Evolutionary conservation across 2,888 invertebrate genomes (phyloP).

Genomic region (Drosophila atroscutellata): DNA sequence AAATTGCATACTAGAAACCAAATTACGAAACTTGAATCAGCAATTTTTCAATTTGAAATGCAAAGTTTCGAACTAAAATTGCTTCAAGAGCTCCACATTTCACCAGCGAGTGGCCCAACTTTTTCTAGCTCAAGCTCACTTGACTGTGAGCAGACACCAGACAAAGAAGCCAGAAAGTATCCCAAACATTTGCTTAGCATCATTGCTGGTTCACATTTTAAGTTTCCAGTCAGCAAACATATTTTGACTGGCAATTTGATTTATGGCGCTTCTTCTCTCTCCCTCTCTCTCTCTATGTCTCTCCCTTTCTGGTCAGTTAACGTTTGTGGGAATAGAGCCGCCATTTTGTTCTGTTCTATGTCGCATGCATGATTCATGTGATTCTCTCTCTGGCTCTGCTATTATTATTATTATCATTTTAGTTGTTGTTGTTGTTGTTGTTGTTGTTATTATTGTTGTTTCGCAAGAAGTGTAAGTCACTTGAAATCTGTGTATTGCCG

Average conservation of each 20-base stretch:
- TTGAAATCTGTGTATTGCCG: slow-evolving; percentile 64
- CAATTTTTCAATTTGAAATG: neutral
- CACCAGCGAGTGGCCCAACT: neutral
- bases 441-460: slow-evolving; percentile 11
- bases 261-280: slow-evolving; percentile 52
- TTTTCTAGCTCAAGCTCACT: neutral
- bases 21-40: neutral
- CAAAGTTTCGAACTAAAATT: neutral
- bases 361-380: slow-evolving; percentile 76
- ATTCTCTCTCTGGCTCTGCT: slow-evolving; percentile 23
- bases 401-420: slow-evolving; percentile 13
- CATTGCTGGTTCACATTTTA: slow-evolving; percentile 10
- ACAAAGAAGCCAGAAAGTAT: neutral
- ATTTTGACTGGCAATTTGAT: slow-evolving; percentile 73
- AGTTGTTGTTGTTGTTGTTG: slow-evolving; percentile 17
- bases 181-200: slow-evolving; percentile 5
- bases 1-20: neutral
- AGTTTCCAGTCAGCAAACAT: slow-evolving; percentile 64
- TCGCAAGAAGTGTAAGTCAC: slow-evolving; percentile 62
- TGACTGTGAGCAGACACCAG: neutral
- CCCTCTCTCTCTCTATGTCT: slow-evolving; percentile 1
- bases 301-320: slow-evolving; percentile 1
- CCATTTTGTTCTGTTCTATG: slow-evolving; percentile 63
- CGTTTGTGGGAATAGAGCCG: slow-evolving; percentile 12
- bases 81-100: neutral